Evolutionary conservation across 1,140 invertebrate species (phyloP).

Genomic region (Brachionus angularis): DNA sequence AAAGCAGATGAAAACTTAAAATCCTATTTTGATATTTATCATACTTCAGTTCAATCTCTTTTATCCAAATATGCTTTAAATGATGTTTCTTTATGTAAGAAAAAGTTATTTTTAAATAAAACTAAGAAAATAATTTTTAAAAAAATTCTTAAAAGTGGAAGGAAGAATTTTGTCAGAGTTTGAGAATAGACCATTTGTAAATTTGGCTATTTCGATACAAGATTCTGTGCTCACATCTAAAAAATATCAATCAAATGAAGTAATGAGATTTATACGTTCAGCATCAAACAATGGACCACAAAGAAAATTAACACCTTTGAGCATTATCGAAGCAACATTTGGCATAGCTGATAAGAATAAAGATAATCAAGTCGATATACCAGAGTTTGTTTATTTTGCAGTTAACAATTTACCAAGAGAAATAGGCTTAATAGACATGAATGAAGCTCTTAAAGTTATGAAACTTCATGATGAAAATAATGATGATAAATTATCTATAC

Average conservation of each 20-base stretch:
- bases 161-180: conserved; percentile 25
- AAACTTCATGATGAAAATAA: conserved; percentile 37
- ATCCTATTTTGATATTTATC: conserved; percentile 38
- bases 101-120: neutral
- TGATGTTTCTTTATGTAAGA: conserved; percentile 10
- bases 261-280: neutral
- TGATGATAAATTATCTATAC: conserved; percentile 29
- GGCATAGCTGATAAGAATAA: conserved; percentile 5
- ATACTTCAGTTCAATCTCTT: conserved; percentile 19
- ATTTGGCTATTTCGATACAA: conserved; percentile 8
- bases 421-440: neutral
- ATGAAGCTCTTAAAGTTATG: conserved; percentile 25
- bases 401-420: conserved; percentile 10
- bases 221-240: neutral
- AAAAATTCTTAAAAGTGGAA: conserved; percentile 17
- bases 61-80: conserved; percentile 26
- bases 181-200: conserved; percentile 27
- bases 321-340: conserved; percentile 35
- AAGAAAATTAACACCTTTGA: conserved; percentile 28
- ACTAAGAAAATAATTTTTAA: neutral
- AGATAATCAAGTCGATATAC: conserved; percentile 10
- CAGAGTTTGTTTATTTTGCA: conserved; percentile 30
- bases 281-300: conserved; percentile 5
- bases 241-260: neutral
- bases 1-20: conserved; percentile 18